These are phyloP conservation scores for Antheraea assamensis DNA, from an alignment of 2,888 invertebrate species.

Conservation along the genomic window DNA sequence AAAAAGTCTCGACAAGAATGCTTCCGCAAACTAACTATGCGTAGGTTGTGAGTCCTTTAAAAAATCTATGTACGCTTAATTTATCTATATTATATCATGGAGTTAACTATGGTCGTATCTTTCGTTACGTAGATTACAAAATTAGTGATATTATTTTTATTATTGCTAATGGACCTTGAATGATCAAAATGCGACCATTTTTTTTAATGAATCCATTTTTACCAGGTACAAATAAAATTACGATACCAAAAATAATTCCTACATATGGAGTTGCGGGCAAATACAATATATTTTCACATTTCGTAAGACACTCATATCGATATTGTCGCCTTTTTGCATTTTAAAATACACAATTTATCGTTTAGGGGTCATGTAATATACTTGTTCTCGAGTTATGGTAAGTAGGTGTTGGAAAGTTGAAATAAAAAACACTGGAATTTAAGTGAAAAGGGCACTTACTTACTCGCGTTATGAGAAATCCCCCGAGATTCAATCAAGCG, in stretches of 20 bases:
- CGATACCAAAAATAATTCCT: too few relatives aligned
- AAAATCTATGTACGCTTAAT: neutral
- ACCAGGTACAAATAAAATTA: too few relatives aligned
- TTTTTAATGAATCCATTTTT: too few relatives aligned
- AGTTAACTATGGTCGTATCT: too few relatives aligned
- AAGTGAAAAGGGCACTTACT: neutral
- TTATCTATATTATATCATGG: too few relatives aligned
- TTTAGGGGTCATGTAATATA: neutral
- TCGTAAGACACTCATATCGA: neutral
- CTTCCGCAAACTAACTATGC: neutral
- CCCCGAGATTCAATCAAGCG: neutral
- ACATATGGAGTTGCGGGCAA: too few relatives aligned
- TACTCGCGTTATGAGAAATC: neutral
- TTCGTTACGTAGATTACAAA: too few relatives aligned
- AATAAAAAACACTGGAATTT: slow-evolving; percentile 29
- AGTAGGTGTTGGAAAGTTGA: slow-evolving; percentile 38
- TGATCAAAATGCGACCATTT: too few relatives aligned
- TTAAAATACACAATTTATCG: neutral
- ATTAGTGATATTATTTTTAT: too few relatives aligned
- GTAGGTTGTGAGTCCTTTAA: neutral
- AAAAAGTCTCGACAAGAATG: neutral
- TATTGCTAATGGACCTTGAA: too few relatives aligned
- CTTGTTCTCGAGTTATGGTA: slow-evolving; percentile 27
- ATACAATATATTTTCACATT: neutral
- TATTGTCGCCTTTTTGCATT: neutral